phyloP scores from a whole-genome alignment of 2,797 vertebrate species.

The Aeoliscus strigatus region DNA sequence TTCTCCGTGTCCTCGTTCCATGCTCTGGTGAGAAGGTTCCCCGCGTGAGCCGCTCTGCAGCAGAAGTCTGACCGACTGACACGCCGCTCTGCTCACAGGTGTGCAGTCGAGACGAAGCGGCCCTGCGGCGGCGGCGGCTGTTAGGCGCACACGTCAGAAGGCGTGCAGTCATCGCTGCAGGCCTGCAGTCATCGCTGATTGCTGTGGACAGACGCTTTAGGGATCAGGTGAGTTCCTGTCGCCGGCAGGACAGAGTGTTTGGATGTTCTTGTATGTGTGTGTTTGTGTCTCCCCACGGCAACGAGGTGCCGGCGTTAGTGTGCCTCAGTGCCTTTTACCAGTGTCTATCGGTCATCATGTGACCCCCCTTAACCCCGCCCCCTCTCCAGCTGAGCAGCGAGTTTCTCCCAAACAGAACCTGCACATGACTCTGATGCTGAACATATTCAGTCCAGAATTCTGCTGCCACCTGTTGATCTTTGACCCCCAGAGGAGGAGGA shows the following conservation, averaged over 20 bases:
- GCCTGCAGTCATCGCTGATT: slow-evolving; percentile 86
- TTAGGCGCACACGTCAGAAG: slow-evolving; percentile 71
- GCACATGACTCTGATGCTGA: background rate
- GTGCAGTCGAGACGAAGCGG: slow-evolving; percentile 84
- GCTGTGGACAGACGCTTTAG: slow-evolving; percentile 77
- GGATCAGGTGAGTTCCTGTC: slow-evolving; percentile 89
- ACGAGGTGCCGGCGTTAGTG: too few relatives aligned
- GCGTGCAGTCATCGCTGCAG: slow-evolving; percentile 83
- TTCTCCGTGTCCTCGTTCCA: slow-evolving; percentile 94
- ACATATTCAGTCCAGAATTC: background rate
- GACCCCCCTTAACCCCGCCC: too few relatives aligned
- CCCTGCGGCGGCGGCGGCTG: slow-evolving; percentile 76
- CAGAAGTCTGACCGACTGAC: too few relatives aligned
- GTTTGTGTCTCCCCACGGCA: too few relatives aligned
- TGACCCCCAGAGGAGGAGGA: background rate
- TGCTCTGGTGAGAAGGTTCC: slow-evolving; percentile 78
- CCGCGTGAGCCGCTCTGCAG: too few relatives aligned
- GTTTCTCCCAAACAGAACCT: too few relatives aligned
- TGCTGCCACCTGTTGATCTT: slow-evolving; percentile 12
- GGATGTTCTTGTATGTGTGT: too few relatives aligned
- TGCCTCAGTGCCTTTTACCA: too few relatives aligned
- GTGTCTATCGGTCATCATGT: too few relatives aligned
- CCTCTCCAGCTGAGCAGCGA: too few relatives aligned
- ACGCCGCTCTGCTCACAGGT: slow-evolving; percentile 67
- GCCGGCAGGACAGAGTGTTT: too few relatives aligned